Percentiles rank a stretch among this genome's conserved stretches.
These are phyloP conservation scores for Ataeniobius toweri DNA, from an alignment of 2,797 vertebrate species.

Conservation along the genomic window DNA sequence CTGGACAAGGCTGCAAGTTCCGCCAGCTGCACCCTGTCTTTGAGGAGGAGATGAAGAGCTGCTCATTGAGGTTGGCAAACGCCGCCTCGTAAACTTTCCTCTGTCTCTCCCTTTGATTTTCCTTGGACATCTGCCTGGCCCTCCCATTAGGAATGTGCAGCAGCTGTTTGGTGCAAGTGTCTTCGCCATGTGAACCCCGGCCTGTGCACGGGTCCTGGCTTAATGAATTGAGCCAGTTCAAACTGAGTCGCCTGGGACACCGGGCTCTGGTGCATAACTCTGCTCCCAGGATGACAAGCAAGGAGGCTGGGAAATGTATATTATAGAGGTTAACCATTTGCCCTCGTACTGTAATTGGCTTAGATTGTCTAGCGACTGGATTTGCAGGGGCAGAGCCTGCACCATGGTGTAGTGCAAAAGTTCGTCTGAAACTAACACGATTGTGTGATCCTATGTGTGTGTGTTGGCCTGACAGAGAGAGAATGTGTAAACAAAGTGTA, in stretches of 20 bases:
- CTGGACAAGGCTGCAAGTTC: conserved; percentile 85
- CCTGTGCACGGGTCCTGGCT: conserved; percentile 83
- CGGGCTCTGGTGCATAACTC: conserved; percentile 77
- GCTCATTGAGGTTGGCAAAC: conserved; percentile 97
- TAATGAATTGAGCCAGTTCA: conserved; percentile 98
- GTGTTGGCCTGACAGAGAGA: not conserved
- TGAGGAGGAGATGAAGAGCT: conserved; percentile 88
- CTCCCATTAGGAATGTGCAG: conserved; percentile 96
- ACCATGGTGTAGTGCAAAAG: conserved; percentile 73
- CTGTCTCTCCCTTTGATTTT: conserved; percentile 96
- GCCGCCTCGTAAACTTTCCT: conserved; percentile 94
- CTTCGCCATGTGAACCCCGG: conserved; percentile 84
- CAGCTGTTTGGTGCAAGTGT: conserved; percentile 97
- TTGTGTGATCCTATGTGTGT: conserved; percentile 48
- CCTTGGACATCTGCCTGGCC: conserved; percentile 98
- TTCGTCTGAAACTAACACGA: conserved; percentile 69
- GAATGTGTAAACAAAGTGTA: conserved; percentile 45
- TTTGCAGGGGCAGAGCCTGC: conserved; percentile 83
- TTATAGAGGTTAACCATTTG: conserved; percentile 85
- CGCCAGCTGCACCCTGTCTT: conserved; percentile 95
- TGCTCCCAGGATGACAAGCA: conserved; percentile 80
- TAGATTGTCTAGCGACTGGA: conserved; percentile 97
- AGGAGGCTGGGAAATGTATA: conserved; percentile 85
- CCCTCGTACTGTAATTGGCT: conserved; percentile 96
- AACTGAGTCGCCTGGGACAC: conserved; percentile 82